A percentile compares a stretch with the other conserved stretches of the same genome.
Conservation (phyloP, 2,797 vertebrate genomes). For the Urocyon cinereoargenteus region DNA sequence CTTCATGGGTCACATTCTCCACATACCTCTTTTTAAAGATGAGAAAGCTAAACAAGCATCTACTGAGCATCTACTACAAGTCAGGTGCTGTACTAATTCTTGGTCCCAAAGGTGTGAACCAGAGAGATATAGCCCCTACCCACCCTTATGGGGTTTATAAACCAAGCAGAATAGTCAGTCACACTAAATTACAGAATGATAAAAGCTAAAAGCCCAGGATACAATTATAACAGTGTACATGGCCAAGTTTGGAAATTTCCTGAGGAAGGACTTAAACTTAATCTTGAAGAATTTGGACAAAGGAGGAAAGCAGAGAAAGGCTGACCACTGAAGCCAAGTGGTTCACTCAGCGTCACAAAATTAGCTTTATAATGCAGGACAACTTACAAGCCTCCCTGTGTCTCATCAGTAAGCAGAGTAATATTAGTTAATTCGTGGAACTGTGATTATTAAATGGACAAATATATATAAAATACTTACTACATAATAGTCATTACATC, state of each 20-base stretch:
- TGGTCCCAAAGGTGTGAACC: background rate
- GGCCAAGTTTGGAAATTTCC: background rate
- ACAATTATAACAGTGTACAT: background rate
- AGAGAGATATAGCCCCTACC: background rate
- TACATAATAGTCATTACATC: background rate
- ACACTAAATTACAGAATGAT: background rate
- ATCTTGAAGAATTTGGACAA: background rate
- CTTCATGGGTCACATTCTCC: background rate
- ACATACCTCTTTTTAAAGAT: background rate
- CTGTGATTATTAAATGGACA: background rate
- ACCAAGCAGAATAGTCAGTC: background rate
- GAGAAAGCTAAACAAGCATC: background rate
- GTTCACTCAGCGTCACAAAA: background rate
- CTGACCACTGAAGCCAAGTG: background rate
- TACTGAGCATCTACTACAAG: background rate
- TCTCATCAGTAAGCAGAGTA: background rate
- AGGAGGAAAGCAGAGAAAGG: background rate
- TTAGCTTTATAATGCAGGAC: background rate
- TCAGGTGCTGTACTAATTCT: background rate
- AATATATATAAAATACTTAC: background rate
- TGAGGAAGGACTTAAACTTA: background rate
- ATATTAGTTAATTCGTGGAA: background rate
- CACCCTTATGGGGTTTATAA: background rate
- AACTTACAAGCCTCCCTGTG: background rate
- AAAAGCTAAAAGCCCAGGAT: background rate